phyloP scores from a whole-genome alignment of 2,113 vertebrate genomes.

The Psittacus erithacus region DNA sequence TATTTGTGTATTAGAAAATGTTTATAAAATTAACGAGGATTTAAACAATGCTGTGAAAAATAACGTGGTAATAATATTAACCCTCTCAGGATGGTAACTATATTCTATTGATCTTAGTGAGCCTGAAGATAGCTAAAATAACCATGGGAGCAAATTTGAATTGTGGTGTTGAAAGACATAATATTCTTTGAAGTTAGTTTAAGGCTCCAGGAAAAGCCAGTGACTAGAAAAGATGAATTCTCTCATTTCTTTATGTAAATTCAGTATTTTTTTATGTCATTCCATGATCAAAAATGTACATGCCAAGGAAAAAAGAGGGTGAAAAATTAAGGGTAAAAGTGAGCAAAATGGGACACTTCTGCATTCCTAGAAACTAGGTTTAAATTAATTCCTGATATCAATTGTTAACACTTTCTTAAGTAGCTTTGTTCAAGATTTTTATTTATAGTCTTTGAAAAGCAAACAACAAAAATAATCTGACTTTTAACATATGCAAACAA shows the following conservation, averaged over 20 bases:
- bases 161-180: not conserved
- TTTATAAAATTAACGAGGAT: not conserved
- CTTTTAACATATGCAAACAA: not conserved
- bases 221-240: not conserved
- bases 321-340: not conserved
- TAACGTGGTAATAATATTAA: not conserved
- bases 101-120: not conserved
- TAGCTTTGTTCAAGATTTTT: not conserved
- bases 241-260: not conserved
- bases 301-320: not conserved
- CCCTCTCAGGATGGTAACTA: not conserved
- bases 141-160: fast-evolving
- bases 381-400: not conserved
- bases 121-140: not conserved
- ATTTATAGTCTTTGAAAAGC: not conserved
- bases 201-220: not conserved
- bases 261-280: not conserved
- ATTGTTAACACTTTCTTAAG: not conserved
- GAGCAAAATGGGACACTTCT: not conserved
- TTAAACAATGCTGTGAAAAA: not conserved
- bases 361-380: not conserved
- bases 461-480: not conserved
- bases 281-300: fast-evolving
- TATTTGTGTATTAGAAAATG: not conserved
- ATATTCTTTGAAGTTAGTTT: not conserved